phyloP scores from a whole-genome alignment of 2,797 vertebrate species.

The Falco peregrinus region DNA sequence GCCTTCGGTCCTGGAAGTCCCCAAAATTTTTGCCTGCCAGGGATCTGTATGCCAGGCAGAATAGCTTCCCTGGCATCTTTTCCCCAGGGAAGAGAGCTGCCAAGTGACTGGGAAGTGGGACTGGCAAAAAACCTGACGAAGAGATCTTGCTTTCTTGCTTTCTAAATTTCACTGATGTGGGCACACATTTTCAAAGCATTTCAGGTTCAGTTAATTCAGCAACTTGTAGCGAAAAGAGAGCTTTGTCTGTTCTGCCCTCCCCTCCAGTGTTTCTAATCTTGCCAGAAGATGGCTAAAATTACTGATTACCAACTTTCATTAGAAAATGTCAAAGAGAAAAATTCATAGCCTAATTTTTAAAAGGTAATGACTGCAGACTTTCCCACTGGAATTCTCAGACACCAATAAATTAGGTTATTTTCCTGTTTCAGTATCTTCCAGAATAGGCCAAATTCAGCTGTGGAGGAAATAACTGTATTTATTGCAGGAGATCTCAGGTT shows the following conservation, averaged over 20 bases:
- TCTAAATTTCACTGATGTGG: background rate
- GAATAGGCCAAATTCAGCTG: slow-evolving; percentile 18
- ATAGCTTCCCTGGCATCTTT: background rate
- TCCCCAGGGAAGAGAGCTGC: background rate
- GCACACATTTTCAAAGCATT: background rate
- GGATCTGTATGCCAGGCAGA: background rate
- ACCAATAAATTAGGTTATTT: slow-evolving; percentile 38
- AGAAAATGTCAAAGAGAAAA: slow-evolving; percentile 35
- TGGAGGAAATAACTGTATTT: background rate
- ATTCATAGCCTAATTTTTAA: slow-evolving; percentile 27
- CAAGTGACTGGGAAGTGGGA: background rate
- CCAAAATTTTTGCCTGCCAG: background rate
- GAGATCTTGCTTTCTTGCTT: background rate
- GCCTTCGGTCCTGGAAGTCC: background rate
- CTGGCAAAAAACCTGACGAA: background rate
- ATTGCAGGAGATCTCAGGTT: background rate
- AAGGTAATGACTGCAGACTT: slow-evolving; percentile 16
- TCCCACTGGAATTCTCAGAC: background rate
- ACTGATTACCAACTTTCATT: background rate
- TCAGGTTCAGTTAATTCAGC: background rate
- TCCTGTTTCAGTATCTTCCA: background rate
- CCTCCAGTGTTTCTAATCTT: background rate
- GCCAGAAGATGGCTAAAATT: background rate
- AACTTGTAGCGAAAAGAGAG: background rate
- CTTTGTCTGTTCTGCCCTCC: background rate